Evolutionary conservation across 2,888 invertebrate genomes (phyloP).

Genomic region (Priapulus caudatus): DNA sequence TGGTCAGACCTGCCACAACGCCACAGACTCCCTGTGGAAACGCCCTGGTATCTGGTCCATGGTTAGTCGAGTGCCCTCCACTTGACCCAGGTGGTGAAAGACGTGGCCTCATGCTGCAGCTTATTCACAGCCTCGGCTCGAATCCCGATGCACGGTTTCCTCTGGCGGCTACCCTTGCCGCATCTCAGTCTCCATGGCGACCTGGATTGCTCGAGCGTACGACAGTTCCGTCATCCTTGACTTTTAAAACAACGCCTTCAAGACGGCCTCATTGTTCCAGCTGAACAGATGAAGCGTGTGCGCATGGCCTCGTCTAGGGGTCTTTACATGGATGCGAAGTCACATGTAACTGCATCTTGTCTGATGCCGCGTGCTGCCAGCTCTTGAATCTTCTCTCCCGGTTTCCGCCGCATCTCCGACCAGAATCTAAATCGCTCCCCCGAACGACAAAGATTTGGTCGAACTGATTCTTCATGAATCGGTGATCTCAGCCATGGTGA

Average conservation of each 20-base stretch:
- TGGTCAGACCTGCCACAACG: too few species aligned
- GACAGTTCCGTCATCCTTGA: constrained; percentile 17
- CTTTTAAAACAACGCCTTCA: constrained; percentile 18
- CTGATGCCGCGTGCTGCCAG: constrained; percentile 15
- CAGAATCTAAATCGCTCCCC: constrained; percentile 19
- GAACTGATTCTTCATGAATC: constrained; percentile 16
- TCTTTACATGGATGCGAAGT: constrained; percentile 18
- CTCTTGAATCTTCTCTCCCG: constrained; percentile 19
- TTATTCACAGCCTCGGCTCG: too few species aligned
- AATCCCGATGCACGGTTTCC: too few species aligned
- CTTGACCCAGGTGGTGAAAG: too few species aligned
- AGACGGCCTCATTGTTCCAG: constrained; percentile 19
- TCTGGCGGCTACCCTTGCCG: too few species aligned
- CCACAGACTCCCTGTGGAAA: too few species aligned
- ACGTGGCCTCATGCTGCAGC: too few species aligned
- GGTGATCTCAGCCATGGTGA: constrained; percentile 12
- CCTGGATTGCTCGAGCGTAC: constrained; percentile 16
- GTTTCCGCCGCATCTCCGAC: constrained; percentile 19
- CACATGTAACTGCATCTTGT: constrained; percentile 19
- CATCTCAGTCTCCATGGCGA: constrained; percentile 21
- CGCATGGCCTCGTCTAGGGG: constrained; percentile 19
- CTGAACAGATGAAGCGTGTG: constrained; percentile 19
- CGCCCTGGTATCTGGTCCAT: too few species aligned
- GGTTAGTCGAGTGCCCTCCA: too few species aligned
- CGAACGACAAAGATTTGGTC: constrained; percentile 19